Evolutionary conservation across 2,113 vertebrate species (phyloP), one percentile per base, ranked within the genome.

Genomic region (Oreotrochilus melanogaster): DNA sequence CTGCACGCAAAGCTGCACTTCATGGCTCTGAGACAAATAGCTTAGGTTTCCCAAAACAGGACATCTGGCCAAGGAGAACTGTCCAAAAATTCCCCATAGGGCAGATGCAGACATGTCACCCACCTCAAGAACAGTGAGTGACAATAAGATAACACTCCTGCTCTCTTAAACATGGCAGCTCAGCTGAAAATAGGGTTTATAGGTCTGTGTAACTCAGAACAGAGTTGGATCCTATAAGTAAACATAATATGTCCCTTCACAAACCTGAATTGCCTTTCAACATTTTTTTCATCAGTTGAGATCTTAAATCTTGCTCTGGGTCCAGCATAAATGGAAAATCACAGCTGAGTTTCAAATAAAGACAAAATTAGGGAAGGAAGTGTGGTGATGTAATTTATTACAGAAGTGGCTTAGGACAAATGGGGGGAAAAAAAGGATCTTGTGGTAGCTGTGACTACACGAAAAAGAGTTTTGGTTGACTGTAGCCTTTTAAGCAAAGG

Each of bases 281-380:
- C 50, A 22, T 30, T 22, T 57, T 39, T 50, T 51, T 39, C 30
- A 35, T 73, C 42, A 24, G 3, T 6, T 39, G 27, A 86, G 28
- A 50, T 42, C 39, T 65, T 10, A 79, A 72, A 27, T 70, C 45
- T 72, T 57, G 23, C 30, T 79, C 53, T 72, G 22, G 39, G 18
- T 72, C 16, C 62, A 71, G 47, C 86, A 45, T 28, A 82, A 89
- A 42, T 15, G 65, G 71, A 65, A 90, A 76, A 93, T 48, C 54
- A 61, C 27, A 66, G 7, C 24, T 73, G 51, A 37, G 56, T 84
- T 93, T 84, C 57, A 61, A 61, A 53, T 53, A 48, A 88, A 60
- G 62, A n/a, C 28, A 82, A 86, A 93, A 86, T 61, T 27, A 86
- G 74, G 45, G 67, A 93, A 88, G 64, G 53, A 92, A 86, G 28